phyloP scores from a whole-genome alignment of 2,888 invertebrate genomes.

The Empis stercorea region DNA sequence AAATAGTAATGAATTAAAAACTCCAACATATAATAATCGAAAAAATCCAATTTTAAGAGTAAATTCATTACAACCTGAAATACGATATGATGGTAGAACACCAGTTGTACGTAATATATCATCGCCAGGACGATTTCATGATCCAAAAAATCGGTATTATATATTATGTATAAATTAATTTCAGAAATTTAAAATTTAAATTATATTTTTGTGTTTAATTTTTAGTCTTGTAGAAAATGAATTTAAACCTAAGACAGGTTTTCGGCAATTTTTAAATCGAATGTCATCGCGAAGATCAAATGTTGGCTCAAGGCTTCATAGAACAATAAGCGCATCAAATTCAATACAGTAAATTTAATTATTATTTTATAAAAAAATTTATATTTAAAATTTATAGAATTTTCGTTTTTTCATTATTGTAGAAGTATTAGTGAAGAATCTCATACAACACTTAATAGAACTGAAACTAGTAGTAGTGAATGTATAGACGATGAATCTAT shows the following conservation, averaged over 20 bases:
- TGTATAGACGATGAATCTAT: constrained; percentile 31
- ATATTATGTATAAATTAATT: not conserved
- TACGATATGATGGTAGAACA: constrained; percentile 22
- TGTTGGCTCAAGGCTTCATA: constrained; percentile 20
- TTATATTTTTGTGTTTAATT: too few species aligned
- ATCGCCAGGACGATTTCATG: constrained; percentile 34
- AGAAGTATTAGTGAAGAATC: constrained; percentile 20
- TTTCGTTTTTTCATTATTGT: not conserved
- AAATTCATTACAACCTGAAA: constrained; percentile 30
- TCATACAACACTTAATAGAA: constrained; percentile 28
- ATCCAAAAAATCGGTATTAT: not conserved
- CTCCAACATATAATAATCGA: constrained; percentile 12
- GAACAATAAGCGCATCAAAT: constrained; percentile 27
- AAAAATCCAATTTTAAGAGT: constrained; percentile 19
- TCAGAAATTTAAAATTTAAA: too few species aligned
- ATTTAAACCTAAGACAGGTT: constrained; percentile 20
- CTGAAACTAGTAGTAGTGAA: constrained; percentile 34
- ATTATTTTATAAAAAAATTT: not conserved
- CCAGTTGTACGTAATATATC: constrained; percentile 39
- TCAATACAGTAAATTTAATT: constrained; percentile 30
- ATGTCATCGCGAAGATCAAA: constrained; percentile 34
- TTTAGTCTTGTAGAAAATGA: constrained; percentile 8
- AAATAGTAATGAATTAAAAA: constrained; percentile 8
- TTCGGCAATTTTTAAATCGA: constrained; percentile 32
- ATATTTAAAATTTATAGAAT: not conserved